Percentiles rank a stretch among this genome's conserved stretches.
These are phyloP conservation scores for Oryzias sinensis DNA, from an alignment of 2,797 vertebrate genomes.

Conservation along the genomic window DNA sequence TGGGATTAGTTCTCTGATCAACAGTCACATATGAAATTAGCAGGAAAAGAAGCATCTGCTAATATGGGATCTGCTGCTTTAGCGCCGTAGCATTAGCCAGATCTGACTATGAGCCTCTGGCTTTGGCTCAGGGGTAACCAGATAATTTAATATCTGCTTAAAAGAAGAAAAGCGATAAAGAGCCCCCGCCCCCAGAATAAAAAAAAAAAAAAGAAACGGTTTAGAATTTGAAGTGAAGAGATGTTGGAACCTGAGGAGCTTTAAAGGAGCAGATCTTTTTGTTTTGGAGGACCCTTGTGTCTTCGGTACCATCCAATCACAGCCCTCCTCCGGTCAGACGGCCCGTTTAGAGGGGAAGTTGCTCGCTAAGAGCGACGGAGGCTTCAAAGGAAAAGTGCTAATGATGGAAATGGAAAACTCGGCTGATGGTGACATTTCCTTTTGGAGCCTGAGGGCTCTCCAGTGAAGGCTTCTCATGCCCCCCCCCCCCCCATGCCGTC, in stretches of 20 bases:
- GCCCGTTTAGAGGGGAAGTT: not conserved
- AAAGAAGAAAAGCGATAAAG: too few relatives aligned
- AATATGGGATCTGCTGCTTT: not conserved
- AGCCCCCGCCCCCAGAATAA: too few relatives aligned
- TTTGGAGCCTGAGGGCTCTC: conserved; percentile 45
- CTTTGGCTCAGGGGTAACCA: conserved; percentile 2
- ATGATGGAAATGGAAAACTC: conserved; percentile 65
- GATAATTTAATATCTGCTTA: not conserved
- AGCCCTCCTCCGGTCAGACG: too few relatives aligned
- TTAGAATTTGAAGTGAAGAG: too few relatives aligned
- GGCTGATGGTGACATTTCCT: conserved; percentile 70
- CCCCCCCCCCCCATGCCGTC: conserved; percentile 10
- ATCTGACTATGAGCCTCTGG: not conserved
- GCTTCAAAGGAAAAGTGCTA: conserved; percentile 61
- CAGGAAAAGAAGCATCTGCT: conserved; percentile 14
- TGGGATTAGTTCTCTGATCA: conserved; percentile 34
- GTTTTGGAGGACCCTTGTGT: too few relatives aligned
- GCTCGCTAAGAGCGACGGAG: conserved; percentile 48
- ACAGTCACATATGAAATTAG: conserved; percentile 24
- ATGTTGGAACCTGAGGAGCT: too few relatives aligned
- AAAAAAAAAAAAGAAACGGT: too few relatives aligned
- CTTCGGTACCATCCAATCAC: too few relatives aligned
- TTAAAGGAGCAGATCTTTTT: too few relatives aligned
- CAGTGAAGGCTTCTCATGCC: conserved; percentile 35
- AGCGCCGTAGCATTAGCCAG: not conserved